A percentile compares a stretch with the other conserved stretches of the same genome.
Evolutionary conservation across 2,797 vertebrate genomes (phyloP).

Genomic region (Rhynchotus rufescens): DNA sequence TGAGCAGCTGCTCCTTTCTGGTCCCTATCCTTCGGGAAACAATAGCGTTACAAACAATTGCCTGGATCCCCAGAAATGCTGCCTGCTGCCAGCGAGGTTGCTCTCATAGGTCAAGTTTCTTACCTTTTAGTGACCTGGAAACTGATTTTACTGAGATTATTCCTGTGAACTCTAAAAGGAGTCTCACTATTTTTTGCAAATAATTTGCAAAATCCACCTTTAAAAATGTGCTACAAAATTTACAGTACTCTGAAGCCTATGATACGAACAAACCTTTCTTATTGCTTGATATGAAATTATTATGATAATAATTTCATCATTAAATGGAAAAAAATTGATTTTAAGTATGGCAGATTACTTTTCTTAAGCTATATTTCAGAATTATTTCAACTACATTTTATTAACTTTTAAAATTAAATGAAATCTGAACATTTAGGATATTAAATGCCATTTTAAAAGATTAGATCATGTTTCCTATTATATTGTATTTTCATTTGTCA

Average conservation of each 20-base stretch:
- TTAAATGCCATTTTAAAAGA: conserved; percentile 45
- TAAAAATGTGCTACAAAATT: not conserved
- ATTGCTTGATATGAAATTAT: no score
- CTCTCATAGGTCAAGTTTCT: not conserved
- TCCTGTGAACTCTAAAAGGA: not conserved
- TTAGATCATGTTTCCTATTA: conserved; percentile 16
- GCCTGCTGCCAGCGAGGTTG: conserved; percentile 34
- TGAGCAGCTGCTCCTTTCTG: conserved; percentile 64
- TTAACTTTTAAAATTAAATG: conserved; percentile 64
- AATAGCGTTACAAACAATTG: conserved; percentile 55
- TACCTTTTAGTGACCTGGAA: conserved; percentile 8
- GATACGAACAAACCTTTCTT: not conserved
- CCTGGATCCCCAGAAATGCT: conserved; percentile 14
- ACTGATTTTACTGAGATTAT: conserved; percentile 20
- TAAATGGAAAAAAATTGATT: conserved; percentile 47
- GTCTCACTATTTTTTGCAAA: not conserved
- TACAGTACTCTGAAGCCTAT: not conserved
- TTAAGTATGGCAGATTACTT: conserved; percentile 35
- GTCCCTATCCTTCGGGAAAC: conserved; percentile 37
- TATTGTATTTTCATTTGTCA: not conserved
- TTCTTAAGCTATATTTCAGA: conserved; percentile 53
- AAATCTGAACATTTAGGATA: conserved; percentile 61
- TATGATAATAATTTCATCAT: not conserved
- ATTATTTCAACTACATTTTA: conserved; percentile 34
- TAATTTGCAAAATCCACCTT: not conserved